Percentiles rank a stretch among this genome's conserved stretches.
Conservation (phyloP, 2,113 vertebrate species). For the Sinocyclocheilus maitianheensis region DNA sequence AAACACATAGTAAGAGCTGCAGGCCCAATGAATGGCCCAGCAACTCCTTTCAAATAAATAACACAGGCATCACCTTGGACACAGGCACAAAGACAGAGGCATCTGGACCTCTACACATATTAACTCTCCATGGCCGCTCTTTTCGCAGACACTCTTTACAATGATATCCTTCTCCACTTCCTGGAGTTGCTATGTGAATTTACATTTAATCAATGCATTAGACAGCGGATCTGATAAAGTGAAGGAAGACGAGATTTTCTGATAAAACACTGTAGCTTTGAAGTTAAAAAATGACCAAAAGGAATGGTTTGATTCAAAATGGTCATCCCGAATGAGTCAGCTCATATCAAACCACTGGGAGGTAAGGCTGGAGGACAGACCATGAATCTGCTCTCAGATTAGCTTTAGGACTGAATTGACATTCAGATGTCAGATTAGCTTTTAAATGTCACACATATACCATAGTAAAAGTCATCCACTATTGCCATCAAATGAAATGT, state of each 20-base stretch:
- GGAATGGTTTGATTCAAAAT: not conserved
- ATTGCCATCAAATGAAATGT: not conserved
- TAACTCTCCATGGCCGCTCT: conserved; percentile 31
- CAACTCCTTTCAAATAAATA: conserved; percentile 52
- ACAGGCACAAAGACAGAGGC: conserved; percentile 50
- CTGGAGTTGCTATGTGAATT: not conserved
- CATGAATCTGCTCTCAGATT: conserved; percentile 1
- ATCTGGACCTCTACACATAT: conserved; percentile 53
- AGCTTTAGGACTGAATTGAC: conserved; percentile 13
- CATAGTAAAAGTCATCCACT: not conserved
- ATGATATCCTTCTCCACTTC: not conserved
- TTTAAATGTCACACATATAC: not conserved
- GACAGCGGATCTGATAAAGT: not conserved
- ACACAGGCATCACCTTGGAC: conserved; percentile 51
- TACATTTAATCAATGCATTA: not conserved
- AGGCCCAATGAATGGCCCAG: conserved; percentile 34
- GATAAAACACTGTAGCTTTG: not conserved
- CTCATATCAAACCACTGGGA: not conserved
- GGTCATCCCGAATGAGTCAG: not conserved
- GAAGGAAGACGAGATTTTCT: not conserved
- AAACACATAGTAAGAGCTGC: not conserved
- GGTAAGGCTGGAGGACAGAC: not conserved
- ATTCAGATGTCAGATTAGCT: not conserved
- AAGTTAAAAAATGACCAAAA: not conserved
- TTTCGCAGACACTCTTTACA: not conserved